Conservation (phyloP, 2,888 invertebrate genomes). For the Candidula unifasciata region DNA sequence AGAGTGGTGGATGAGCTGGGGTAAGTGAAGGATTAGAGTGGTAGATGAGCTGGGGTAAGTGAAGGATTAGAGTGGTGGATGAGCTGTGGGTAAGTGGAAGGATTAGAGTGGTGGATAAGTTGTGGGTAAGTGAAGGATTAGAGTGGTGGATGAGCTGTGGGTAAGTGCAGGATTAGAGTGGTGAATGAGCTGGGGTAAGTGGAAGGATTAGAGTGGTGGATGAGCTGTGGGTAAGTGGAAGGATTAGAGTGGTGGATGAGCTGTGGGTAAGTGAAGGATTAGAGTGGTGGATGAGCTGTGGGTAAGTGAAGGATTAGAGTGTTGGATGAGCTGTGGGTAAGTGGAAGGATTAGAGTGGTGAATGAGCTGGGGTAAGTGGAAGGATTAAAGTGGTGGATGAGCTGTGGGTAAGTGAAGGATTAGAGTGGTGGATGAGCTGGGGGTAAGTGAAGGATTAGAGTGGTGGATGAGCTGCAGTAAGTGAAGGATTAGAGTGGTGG, state of each 20-base stretch:
- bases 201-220: neutral
- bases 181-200: slow-evolving; percentile 94
- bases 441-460: neutral
- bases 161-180: slow-evolving; percentile 86
- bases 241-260: slow-evolving; percentile 94
- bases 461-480: neutral
- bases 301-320: too few relatives aligned
- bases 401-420: neutral
- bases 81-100: slow-evolving; percentile 81
- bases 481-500: slow-evolving; percentile 87
- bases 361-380: slow-evolving; percentile 91
- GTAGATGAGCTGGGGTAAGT: neutral
- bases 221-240: slow-evolving; percentile 79
- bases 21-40: neutral
- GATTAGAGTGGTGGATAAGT: slow-evolving; percentile 94
- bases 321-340: too few relatives aligned
- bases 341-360: slow-evolving; percentile 90
- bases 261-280: slow-evolving; percentile 84
- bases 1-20: neutral
- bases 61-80: neutral
- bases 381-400: neutral
- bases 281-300: neutral
- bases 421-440: neutral
- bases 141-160: neutral
- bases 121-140: slow-evolving; percentile 83